Percentiles rank a stretch among this genome's conserved stretches.
phyloP scores from a whole-genome alignment of 2,113 vertebrate genomes.

The Halichoerus grypus region DNA sequence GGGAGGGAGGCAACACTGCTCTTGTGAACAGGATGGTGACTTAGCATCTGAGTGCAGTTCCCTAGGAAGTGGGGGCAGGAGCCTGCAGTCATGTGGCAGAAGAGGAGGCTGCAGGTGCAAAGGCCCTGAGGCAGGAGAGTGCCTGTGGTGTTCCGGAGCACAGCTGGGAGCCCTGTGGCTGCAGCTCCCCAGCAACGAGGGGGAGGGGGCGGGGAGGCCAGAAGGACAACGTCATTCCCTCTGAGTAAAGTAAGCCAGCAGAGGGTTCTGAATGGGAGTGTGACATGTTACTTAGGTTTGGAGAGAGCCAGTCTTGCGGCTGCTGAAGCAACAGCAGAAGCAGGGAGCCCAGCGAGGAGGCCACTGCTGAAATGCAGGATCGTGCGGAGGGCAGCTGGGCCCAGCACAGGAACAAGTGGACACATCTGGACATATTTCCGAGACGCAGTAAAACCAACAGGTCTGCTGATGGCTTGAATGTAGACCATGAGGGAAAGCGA shows the following conservation, averaged over 20 bases:
- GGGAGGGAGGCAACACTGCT: background rate
- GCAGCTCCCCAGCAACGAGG: background rate
- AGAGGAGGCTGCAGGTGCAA: background rate
- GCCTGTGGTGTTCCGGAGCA: background rate
- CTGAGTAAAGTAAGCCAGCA: background rate
- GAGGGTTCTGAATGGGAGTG: background rate
- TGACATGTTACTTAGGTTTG: background rate
- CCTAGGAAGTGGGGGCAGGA: background rate
- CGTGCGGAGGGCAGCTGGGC: background rate
- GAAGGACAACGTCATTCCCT: background rate
- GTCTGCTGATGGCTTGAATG: background rate
- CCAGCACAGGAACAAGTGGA: background rate
- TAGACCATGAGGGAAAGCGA: background rate
- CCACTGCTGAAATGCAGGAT: background rate
- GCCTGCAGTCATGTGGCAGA: no score
- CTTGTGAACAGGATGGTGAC: background rate
- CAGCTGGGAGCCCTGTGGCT: background rate
- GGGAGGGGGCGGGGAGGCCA: background rate
- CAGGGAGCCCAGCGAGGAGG: background rate
- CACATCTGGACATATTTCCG: background rate
- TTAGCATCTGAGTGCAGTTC: background rate
- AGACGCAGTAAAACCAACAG: background rate
- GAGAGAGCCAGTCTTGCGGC: background rate
- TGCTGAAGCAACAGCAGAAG: background rate
- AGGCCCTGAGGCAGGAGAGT: background rate